phyloP scores from a whole-genome alignment of 1,140 invertebrate species.

The Cydia fagiglandana region DNA sequence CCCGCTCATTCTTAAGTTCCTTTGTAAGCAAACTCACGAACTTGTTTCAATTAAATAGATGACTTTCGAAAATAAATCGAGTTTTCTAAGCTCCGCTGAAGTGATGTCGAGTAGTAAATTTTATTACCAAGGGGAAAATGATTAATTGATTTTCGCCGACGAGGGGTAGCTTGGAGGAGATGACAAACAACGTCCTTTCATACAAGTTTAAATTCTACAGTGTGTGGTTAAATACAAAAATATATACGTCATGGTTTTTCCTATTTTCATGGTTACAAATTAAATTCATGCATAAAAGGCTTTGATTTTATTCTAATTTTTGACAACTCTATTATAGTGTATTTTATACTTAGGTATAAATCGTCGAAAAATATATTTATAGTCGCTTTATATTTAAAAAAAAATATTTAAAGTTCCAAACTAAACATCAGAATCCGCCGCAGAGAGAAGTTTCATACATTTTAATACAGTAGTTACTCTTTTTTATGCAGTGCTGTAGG shows the following conservation, averaged over 20 bases:
- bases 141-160: conserved; percentile 53
- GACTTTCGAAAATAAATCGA: conserved; percentile 64
- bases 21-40: conserved; percentile 45
- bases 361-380: too few species aligned
- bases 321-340: too few species aligned
- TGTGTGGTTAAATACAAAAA: neutral
- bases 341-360: too few species aligned
- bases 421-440: too few species aligned
- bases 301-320: too few species aligned
- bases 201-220: neutral
- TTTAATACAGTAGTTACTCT: too few species aligned
- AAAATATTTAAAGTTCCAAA: too few species aligned
- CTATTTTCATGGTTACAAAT: too few species aligned
- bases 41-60: conserved; percentile 66
- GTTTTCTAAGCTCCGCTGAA: conserved; percentile 47
- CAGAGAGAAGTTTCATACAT: too few species aligned
- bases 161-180: conserved; percentile 38
- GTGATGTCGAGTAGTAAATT: conserved; percentile 57
- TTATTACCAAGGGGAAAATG: conserved; percentile 53
- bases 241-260: neutral
- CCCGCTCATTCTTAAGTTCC: conserved; percentile 38
- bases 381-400: too few species aligned
- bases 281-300: too few species aligned
- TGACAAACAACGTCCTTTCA: conserved; percentile 47
- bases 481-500: too few species aligned